These are phyloP conservation scores for Dolichotis patagonum DNA, from an alignment of 2,113 vertebrate species.

Conservation along the genomic window DNA sequence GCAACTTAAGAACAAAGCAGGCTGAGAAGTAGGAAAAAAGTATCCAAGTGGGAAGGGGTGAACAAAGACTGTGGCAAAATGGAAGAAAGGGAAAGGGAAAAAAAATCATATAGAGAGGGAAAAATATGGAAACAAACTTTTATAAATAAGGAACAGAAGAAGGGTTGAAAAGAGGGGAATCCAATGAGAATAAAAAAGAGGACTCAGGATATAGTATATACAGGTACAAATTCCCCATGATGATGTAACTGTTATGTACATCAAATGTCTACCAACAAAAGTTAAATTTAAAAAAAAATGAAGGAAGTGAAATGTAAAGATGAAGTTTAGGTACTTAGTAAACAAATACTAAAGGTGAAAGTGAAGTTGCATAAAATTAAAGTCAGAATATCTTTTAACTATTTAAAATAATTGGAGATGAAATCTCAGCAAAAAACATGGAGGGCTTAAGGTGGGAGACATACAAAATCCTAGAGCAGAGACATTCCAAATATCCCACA, in stretches of 20 bases:
- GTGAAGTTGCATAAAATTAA: neutral
- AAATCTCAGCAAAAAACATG: neutral
- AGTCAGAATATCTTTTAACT: neutral
- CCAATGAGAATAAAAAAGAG: neutral
- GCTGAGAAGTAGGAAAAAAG: neutral
- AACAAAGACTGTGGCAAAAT: neutral
- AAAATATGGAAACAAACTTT: neutral
- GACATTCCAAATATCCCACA: neutral
- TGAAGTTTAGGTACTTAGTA: neutral
- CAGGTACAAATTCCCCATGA: neutral
- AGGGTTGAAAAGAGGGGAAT: neutral
- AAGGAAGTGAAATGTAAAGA: neutral
- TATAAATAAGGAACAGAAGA: neutral
- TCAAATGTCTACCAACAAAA: neutral
- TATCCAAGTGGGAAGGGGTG: neutral
- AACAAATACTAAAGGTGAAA: neutral
- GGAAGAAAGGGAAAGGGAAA: neutral
- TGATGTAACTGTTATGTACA: neutral
- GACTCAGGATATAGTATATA: neutral
- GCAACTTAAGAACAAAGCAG: neutral
- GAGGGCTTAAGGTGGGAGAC: rapidly evolving
- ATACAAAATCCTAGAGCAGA: neutral
- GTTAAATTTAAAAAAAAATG: neutral
- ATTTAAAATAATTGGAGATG: neutral
- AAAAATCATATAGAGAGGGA: too few species aligned